Conservation (phyloP, 2,888 invertebrate genomes). For the Acrobasis suavella region DNA sequence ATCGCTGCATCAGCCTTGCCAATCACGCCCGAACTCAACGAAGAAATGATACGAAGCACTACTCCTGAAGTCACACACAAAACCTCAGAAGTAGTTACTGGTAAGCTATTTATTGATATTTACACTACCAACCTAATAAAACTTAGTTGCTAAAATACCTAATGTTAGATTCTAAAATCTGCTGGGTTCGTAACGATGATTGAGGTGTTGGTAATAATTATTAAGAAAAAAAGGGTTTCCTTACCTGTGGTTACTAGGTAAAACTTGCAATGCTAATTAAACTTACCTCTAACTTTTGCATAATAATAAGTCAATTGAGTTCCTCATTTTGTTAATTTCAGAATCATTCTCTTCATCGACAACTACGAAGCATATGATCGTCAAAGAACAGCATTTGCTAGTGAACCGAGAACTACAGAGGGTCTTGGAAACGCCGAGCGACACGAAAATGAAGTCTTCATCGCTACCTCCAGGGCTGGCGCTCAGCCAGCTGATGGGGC, state of each 20-base stretch:
- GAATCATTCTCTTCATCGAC: slow-evolving; percentile 81
- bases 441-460: slow-evolving; percentile 84
- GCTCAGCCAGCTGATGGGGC: slow-evolving; percentile 73
- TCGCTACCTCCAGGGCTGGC: slow-evolving; percentile 85
- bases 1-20: slow-evolving; percentile 84
- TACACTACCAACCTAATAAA: too few relatives aligned
- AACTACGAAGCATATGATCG: slow-evolving; percentile 69
- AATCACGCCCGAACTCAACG: slow-evolving; percentile 90
- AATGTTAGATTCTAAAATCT: not conserved
- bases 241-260: too few relatives aligned
- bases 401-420: slow-evolving; percentile 67
- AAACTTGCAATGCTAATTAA: not conserved
- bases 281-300: not conserved
- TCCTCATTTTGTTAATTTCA: slow-evolving; percentile 47
- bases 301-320: not conserved
- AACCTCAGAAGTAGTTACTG: slow-evolving; percentile 77
- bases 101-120: slow-evolving; percentile 39
- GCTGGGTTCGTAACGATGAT: not conserved
- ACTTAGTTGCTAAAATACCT: too few relatives aligned
- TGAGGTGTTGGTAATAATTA: too few relatives aligned
- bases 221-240: too few relatives aligned
- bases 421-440: slow-evolving; percentile 69
- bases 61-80: slow-evolving; percentile 82
- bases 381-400: slow-evolving; percentile 69
- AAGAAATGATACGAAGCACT: slow-evolving; percentile 85